Percentiles rank a stretch among this genome's conserved stretches.
phyloP scores from a whole-genome alignment of 2,888 invertebrate species.

The Cotesia congregata region DNA sequence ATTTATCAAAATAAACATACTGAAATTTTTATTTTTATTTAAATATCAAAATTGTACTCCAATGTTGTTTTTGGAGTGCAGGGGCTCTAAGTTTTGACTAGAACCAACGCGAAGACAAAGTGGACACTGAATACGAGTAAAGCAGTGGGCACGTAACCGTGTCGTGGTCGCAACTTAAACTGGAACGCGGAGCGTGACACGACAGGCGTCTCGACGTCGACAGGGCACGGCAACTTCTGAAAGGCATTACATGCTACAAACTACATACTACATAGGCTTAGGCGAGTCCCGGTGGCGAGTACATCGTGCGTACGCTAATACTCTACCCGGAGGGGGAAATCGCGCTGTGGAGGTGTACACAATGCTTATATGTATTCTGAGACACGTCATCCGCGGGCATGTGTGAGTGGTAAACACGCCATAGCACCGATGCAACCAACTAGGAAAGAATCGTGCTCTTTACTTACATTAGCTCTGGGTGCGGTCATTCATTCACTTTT shows the following conservation, averaged over 20 bases:
- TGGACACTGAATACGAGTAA: neutral
- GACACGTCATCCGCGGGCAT: conserved; percentile 16
- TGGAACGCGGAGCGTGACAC: conserved; percentile 63
- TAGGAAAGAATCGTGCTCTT: conserved; percentile 5
- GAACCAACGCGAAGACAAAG: conserved; percentile 4
- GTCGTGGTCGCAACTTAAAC: conserved; percentile 60
- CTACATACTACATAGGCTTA: conserved; percentile 15
- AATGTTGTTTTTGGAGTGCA: no score
- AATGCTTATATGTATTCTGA: conserved; percentile 2
- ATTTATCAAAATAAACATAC: no score
- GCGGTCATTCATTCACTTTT: conserved; percentile 31
- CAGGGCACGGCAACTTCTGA: conserved; percentile 40
- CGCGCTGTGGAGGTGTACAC: neutral
- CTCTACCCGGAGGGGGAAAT: neutral
- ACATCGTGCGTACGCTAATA: conserved; percentile 1
- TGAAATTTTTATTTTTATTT: no score
- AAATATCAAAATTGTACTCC: no score
- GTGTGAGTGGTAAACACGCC: conserved; percentile 34
- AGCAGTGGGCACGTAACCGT: conserved; percentile 49
- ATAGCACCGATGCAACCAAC: conserved; percentile 20
- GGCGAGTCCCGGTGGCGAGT: neutral
- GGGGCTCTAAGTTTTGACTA: no score
- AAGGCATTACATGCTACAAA: conserved; percentile 40
- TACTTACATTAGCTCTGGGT: conserved; percentile 16
- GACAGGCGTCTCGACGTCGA: conserved; percentile 40